phyloP scores from a whole-genome alignment of 30 jellyfish, hydroid and myxozoan species.

The Pseudorhiza aurosa region DNA sequence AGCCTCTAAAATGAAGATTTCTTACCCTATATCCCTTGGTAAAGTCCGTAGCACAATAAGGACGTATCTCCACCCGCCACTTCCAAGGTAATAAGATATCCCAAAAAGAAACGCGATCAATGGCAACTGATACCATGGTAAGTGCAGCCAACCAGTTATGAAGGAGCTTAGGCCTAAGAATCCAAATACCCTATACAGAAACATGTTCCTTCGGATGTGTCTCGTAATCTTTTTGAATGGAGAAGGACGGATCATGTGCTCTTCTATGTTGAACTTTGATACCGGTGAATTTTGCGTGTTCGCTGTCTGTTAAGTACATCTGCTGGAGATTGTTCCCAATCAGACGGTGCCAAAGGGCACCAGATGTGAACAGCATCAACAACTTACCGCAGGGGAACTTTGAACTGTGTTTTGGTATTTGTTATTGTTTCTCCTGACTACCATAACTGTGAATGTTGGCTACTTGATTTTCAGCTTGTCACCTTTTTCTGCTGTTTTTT shows the following conservation, averaged over 20 bases:
- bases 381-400: no score
- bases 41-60: conserved; percentile 37
- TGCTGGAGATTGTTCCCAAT: no score
- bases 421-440: no score
- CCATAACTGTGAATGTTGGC: no score
- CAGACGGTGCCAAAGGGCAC: no score
- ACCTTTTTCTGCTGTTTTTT: no score
- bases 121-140: conserved; percentile 51
- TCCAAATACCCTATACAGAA: conserved; percentile 29
- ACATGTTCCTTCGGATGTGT: conserved; percentile 57
- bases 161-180: conserved; percentile 50
- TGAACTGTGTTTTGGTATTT: no score
- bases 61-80: conserved; percentile 74
- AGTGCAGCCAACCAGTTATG: conserved; percentile 43
- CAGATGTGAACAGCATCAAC: no score
- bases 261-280: neutral
- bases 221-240: conserved; percentile 9
- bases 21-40: conserved; percentile 68
- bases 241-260: conserved; percentile 18
- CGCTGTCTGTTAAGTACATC: no score
- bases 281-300: no score
- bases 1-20: neutral
- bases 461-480: no score
- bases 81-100: conserved; percentile 35
- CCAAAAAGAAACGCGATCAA: conserved; percentile 28